Conservation (phyloP, 2,888 invertebrate genomes). For the Branchellion lobata region DNA sequence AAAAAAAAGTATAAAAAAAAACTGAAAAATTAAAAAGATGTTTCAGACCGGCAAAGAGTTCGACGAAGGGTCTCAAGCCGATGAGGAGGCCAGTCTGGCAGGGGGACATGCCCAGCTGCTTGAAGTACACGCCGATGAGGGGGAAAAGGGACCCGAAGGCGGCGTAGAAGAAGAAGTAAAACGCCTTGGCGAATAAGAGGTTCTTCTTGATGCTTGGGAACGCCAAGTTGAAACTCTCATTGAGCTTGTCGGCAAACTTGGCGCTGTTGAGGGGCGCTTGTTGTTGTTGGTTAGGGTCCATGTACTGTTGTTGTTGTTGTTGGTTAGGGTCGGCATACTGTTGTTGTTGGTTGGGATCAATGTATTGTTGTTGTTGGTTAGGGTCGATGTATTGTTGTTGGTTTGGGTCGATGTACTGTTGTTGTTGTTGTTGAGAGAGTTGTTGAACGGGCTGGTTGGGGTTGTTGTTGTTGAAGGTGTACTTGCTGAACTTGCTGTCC, state of each 20-base stretch:
- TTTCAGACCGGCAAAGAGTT: constrained; percentile 77
- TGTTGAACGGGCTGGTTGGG: constrained; percentile 9
- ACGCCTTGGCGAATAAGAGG: constrained; percentile 87
- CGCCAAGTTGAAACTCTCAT: constrained; percentile 38
- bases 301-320: constrained; percentile 28
- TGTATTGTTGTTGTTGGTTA: constrained; percentile 6
- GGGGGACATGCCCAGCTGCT: constrained; percentile 98
- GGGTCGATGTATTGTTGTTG: constrained; percentile 15
- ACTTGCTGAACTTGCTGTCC: constrained; percentile 40
- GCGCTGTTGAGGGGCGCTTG: background rate
- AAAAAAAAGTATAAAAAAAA: too few relatives aligned
- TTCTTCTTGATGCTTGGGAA: constrained; percentile 49
- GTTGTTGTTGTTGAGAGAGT: background rate
- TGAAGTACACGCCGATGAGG: constrained; percentile 97
- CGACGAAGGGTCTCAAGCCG: constrained; percentile 92
- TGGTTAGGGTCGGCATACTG: constrained; percentile 15
- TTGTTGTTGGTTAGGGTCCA: constrained; percentile 4
- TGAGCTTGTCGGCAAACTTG: constrained; percentile 8
- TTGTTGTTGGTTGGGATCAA: constrained; percentile 20
- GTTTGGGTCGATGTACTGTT: constrained; percentile 7
- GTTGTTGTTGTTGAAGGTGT: constrained; percentile 7
- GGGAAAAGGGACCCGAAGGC: constrained; percentile 98
- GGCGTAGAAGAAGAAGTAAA: constrained; percentile 99
- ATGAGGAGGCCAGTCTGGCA: constrained; percentile 82
- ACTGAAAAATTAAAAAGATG: too few relatives aligned